phyloP scores from a whole-genome alignment of 2,113 vertebrate genomes.

The Odobenus rosmarus region DNA sequence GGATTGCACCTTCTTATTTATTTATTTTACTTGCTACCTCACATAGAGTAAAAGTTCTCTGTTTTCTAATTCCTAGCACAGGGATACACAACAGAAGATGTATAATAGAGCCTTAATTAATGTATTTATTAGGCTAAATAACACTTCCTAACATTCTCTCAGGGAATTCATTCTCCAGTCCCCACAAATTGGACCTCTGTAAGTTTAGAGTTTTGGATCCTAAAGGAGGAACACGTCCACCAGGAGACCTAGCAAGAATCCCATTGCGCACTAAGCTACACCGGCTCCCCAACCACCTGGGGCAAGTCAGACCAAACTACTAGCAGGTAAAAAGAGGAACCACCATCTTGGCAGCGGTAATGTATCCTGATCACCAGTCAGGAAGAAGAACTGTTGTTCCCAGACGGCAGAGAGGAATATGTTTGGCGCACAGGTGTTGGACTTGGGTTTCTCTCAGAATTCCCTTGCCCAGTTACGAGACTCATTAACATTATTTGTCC shows the following conservation, averaged over 20 bases:
- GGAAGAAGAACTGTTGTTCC: not conserved
- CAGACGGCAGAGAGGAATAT: not conserved
- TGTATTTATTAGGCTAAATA: not conserved
- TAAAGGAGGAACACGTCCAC: rapidly evolving
- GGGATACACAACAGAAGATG: not conserved
- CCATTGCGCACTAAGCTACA: not conserved
- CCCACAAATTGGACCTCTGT: not conserved
- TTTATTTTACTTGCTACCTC: not conserved
- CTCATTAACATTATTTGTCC: not conserved
- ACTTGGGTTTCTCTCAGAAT: not conserved
- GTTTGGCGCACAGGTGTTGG: not conserved
- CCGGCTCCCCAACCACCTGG: not conserved
- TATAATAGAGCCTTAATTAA: not conserved
- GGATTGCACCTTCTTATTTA: not conserved
- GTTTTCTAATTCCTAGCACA: not conserved
- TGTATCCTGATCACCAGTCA: not conserved
- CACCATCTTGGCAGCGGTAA: not conserved
- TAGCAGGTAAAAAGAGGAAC: not conserved
- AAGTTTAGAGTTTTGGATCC: not conserved
- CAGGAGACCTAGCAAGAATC: not conserved
- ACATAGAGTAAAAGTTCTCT: not conserved
- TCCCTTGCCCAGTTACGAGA: not conserved
- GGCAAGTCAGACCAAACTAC: not conserved
- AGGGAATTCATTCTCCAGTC: not conserved
- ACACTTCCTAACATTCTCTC: not conserved